Base-by-base conservation (phyloP, 2,888 invertebrate genomes). In the Meloe dianella region DNA sequence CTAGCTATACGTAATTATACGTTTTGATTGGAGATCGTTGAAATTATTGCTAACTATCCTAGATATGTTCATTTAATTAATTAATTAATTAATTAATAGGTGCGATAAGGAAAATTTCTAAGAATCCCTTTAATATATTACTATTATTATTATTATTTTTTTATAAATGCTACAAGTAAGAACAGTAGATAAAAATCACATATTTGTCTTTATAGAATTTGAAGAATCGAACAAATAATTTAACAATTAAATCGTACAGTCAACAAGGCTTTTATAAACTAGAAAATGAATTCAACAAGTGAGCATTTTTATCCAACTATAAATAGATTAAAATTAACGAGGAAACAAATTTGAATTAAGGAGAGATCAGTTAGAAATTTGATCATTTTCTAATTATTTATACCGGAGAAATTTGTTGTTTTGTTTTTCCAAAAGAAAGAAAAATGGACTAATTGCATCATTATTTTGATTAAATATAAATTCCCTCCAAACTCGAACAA, bases 251-350 rank as follows among this genome's bases (percentile, higher is more conserved):
- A 59, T 38, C 20, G 47, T 47, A 38, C 27, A 60, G 61, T 65
- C 61, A 65, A 65, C 65, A 65, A 65, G 61, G 61, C 27, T 41
- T n/a, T 65, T 61, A 61, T 41, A 20, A 29, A 58, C 65, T 65
- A 65, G 51, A 65, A 65, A 65, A 61, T 47, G 2, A 20, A 47
- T 47, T 20, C 29, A 65, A 65, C 64, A 64, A 60, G 65, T 65
- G 65, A 65, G 65, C 65, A 51, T 57, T 58, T 47, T 47, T 47
- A 20, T 10, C 20, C 5, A 9, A 20, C 20, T 20, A 12, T 1
- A 47, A 47, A 10, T 20, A 5, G 32, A 57, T 47, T 47, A 32
- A 20, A 27, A 57, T 57, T 29, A 5, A n/a, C n/a, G 17, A 29
- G 22, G 3, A 12, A 35, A 32, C 9, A 10, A 32, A 8, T 10